phyloP scores from a whole-genome alignment of 2,888 invertebrate species.

The Epiblema foenella region DNA sequence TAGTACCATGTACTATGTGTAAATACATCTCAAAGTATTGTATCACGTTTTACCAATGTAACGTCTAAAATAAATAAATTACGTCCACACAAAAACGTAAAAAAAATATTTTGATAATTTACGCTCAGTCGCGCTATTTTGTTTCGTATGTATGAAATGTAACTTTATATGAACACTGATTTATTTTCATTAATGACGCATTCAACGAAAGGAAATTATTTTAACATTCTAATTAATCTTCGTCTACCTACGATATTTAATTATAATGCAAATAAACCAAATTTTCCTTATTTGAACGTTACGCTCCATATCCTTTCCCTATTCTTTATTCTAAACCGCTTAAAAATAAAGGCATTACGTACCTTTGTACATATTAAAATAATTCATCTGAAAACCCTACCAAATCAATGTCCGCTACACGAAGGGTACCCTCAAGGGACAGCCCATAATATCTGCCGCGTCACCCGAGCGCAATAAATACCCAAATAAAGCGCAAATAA shows the following conservation, averaged over 20 bases:
- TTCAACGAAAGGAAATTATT: too few species aligned
- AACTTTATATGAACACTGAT: too few species aligned
- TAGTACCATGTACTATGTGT: too few species aligned
- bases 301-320: neutral
- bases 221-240: neutral
- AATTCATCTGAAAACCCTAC: conserved; percentile 49
- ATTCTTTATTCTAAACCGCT: neutral
- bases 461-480: conserved; percentile 86
- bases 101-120: too few species aligned
- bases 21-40: too few species aligned
- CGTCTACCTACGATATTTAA: neutral
- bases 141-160: too few species aligned
- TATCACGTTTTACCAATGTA: too few species aligned
- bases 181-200: too few species aligned
- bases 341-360: conserved; percentile 26
- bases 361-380: conserved; percentile 50
- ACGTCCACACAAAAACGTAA: too few species aligned
- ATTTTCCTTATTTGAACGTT: conserved; percentile 5
- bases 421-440: conserved; percentile 73
- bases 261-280: neutral
- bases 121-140: too few species aligned
- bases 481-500: conserved; percentile 88
- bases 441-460: conserved; percentile 82
- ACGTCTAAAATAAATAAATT: too few species aligned
- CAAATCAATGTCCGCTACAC: conserved; percentile 68